Evolutionary conservation across 1,140 invertebrate species (phyloP), one percentile per base, ranked within the genome.

Genomic region (Agraylea sexmaculata): DNA sequence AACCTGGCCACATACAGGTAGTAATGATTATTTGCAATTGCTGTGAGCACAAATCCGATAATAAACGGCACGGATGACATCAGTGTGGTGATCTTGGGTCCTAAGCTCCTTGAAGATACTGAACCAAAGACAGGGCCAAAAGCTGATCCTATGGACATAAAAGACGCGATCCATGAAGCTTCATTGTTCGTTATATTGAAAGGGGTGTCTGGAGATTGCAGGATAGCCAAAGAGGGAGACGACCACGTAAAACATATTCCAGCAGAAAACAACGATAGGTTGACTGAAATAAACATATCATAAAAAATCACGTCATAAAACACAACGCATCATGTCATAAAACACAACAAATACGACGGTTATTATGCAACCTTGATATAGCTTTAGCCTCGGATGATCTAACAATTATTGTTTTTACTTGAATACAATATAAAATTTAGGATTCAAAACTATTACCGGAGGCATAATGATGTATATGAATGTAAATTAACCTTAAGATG

Each of bases 1-100:
- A 69, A 60, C 22, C 69, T 51, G 2, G 63, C 57, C 1, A 58
- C 44, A 16, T 55, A 58, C 28, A 66, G 53, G 6, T 62, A 7
- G 57, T 54, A 50, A 0, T 62, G 47, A 29, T 42, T 56, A 1
- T 51, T 49, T 0, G 64, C 64, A 33, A 55, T 59, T 0, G 63
- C 59, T 28, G 66, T 59, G 0, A 64, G 46, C 0, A 66, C 20
- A 21, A 53, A 56, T 5, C 51, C 49, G 1, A 51, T 6, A 6
- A 55, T 23, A 12, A 53, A 46, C 4, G 59, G 56, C 10, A 53
- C 7, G 4, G 38, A 37, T 6, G 53, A 45, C 3, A 52, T 28
- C 7, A 63, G 17, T 1, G 60, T 52, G 1, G 59, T 40, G 29
- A 43, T 51, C 42, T 60, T 61, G 17, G 58, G 50, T 13, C 60